A percentile compares a stretch with the other conserved stretches of the same genome.
Conservation (phyloP, 2,888 invertebrate genomes). For the Drosophila leonis region DNA sequence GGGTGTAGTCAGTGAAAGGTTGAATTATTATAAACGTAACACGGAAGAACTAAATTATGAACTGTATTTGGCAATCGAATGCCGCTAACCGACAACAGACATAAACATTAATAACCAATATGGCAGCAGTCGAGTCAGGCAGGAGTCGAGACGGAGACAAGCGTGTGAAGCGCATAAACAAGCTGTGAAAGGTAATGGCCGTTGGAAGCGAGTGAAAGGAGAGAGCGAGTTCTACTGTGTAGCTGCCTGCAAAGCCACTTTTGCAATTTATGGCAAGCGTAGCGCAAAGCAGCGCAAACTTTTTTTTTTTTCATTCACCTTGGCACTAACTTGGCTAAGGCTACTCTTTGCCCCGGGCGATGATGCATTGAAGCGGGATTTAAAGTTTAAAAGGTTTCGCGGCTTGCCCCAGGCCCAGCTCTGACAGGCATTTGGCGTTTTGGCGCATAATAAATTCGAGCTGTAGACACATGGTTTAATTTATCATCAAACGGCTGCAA, state of each 20-base stretch:
- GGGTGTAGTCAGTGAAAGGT: constrained; percentile 17
- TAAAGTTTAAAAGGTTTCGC: constrained; percentile 80
- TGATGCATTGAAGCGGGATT: constrained; percentile 78
- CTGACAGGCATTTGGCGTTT: constrained; percentile 79
- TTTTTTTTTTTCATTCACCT: constrained; percentile 34
- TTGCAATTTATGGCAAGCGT: constrained; percentile 71
- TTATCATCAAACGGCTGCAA: constrained; percentile 77
- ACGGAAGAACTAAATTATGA: constrained; percentile 61
- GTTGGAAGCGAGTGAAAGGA: constrained; percentile 16
- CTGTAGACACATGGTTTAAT: constrained; percentile 76
- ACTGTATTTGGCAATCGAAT: constrained; percentile 59
- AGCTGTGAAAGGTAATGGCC: constrained; percentile 50
- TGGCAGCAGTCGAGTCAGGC: constrained; percentile 31
- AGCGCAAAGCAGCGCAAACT: constrained; percentile 49
- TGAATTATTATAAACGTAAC: constrained; percentile 69
- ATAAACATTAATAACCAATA: constrained; percentile 77
- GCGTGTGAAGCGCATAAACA: constrained; percentile 77
- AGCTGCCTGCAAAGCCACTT: constrained; percentile 69
- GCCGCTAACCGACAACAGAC: constrained; percentile 44
- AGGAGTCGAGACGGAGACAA: constrained; percentile 64
- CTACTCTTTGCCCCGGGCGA: constrained; percentile 50
- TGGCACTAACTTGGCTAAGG: constrained; percentile 58
- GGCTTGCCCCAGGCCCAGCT: constrained; percentile 50
- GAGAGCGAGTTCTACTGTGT: constrained; percentile 39
- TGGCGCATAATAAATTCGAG: constrained; percentile 79